Evolutionary conservation across 2,797 vertebrate species (phyloP).

Genomic region (Novumbra hubbsi): DNA sequence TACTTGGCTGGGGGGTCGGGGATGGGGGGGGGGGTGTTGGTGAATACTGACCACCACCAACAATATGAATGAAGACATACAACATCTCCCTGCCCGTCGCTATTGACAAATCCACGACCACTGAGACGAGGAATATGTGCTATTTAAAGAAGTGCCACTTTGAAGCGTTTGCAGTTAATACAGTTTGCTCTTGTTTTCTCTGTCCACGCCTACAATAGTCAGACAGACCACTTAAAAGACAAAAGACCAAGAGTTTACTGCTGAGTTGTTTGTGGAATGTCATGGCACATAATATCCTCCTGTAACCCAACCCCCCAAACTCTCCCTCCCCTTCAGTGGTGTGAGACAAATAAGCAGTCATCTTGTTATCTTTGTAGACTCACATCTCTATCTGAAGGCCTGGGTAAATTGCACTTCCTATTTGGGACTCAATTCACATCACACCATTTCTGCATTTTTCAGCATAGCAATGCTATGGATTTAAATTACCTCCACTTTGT

Average conservation of each 20-base stretch:
- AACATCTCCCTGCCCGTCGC: background rate
- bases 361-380: slow-evolving; percentile 64
- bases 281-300: slow-evolving; percentile 48
- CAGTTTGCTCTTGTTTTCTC: background rate
- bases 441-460: slow-evolving; percentile 29
- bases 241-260: slow-evolving; percentile 18
- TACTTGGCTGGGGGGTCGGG: slow-evolving; percentile 15
- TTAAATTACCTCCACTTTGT: background rate
- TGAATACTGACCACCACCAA: slow-evolving; percentile 42
- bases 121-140: background rate
- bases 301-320: slow-evolving; percentile 31
- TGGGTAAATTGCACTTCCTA: slow-evolving; percentile 56
- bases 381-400: slow-evolving; percentile 49
- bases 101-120: background rate
- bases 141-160: too few relatives aligned
- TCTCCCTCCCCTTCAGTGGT: slow-evolving; percentile 36
- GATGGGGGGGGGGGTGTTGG: slow-evolving; percentile 19
- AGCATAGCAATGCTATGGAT: background rate
- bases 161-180: background rate
- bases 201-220: slow-evolving; percentile 7
- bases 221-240: slow-evolving; percentile 6
- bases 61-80: slow-evolving; percentile 28
- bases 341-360: slow-evolving; percentile 64
- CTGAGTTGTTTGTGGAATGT: slow-evolving; percentile 55
- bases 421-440: slow-evolving; percentile 27